Evolutionary conservation across 2,888 invertebrate genomes (phyloP).

Genomic region (Alcis repandata): DNA sequence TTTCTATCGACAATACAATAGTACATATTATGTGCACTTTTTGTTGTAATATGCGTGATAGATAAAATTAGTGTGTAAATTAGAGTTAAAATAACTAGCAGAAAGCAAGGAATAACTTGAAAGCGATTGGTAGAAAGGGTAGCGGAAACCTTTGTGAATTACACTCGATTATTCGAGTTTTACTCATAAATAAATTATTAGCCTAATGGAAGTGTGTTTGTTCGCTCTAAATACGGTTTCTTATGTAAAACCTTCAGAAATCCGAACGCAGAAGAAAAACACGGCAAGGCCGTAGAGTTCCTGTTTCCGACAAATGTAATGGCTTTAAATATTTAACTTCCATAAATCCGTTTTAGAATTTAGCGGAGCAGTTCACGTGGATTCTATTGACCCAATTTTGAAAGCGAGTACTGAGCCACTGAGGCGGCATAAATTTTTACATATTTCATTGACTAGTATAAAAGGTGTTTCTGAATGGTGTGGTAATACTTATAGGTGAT

Average conservation of each 20-base stretch:
- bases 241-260: conserved; percentile 4
- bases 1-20: too few relatives aligned
- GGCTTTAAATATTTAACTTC: conserved; percentile 31
- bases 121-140: background rate
- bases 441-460: background rate
- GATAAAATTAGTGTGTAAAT: too few relatives aligned
- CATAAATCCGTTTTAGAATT: conserved; percentile 52
- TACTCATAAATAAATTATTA: conserved; percentile 10
- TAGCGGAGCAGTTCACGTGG: conserved; percentile 55
- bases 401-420: conserved; percentile 38
- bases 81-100: too few relatives aligned
- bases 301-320: conserved; percentile 26
- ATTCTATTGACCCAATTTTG: conserved; percentile 59
- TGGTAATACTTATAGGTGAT: too few relatives aligned
- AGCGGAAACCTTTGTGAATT: background rate
- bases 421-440: background rate
- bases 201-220: conserved; percentile 8
- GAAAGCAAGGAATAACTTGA: too few relatives aligned
- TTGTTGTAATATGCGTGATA: too few relatives aligned
- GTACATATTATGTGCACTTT: too few relatives aligned
- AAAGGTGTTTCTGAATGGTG: too few relatives aligned
- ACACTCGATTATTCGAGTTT: background rate
- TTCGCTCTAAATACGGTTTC: conserved; percentile 17
- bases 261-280: conserved; percentile 29
- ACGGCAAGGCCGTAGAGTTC: conserved; percentile 27